phyloP scores from a whole-genome alignment of 2,797 vertebrate species.

The Aselliscus stoliczkanus region DNA sequence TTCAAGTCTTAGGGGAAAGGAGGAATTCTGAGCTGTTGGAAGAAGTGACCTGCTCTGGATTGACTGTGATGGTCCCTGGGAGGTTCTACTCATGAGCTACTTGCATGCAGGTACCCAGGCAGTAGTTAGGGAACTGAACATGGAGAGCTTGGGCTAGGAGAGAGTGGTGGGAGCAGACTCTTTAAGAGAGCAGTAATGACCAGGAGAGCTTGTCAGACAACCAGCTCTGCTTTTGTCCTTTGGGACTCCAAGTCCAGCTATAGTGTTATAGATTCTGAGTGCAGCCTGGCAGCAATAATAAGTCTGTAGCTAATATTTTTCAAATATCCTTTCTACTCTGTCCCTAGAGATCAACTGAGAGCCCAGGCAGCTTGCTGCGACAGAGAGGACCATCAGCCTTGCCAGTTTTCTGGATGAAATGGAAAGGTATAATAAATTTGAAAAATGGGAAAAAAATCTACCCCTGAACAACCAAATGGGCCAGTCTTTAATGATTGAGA shows the following conservation, averaged over 20 bases:
- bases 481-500: not conserved
- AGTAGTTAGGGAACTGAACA: not conserved
- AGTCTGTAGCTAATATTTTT: not conserved
- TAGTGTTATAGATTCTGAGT: not conserved
- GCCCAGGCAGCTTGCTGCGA: not conserved
- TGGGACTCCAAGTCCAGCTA: not conserved
- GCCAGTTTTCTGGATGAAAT: not conserved
- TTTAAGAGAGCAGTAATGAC: not conserved
- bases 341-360: not conserved
- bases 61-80: not conserved
- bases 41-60: not conserved
- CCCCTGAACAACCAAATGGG: not conserved
- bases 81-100: not conserved
- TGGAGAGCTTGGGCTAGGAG: not conserved
- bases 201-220: not conserved
- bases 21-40: not conserved
- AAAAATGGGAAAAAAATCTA: slow-evolving; percentile 13
- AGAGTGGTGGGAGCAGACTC: not conserved
- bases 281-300: not conserved
- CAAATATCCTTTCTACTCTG: not conserved
- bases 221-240: not conserved
- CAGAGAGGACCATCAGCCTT: not conserved
- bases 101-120: not conserved
- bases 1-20: not conserved
- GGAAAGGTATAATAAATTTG: not conserved